phyloP scores from a whole-genome alignment of 2,113 vertebrate species.

The Recurvirostra avosetta region DNA sequence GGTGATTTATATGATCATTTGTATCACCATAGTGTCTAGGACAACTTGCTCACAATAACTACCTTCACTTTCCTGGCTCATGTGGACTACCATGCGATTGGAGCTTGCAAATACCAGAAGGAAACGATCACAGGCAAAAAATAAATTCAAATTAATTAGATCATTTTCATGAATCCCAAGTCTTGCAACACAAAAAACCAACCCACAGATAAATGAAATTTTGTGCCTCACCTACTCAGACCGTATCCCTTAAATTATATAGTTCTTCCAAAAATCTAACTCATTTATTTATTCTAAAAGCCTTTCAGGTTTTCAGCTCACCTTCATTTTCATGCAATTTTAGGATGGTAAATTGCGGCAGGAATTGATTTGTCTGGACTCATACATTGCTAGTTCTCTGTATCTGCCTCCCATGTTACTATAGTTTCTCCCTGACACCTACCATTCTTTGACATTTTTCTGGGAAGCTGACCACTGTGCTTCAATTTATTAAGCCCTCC shows the following conservation, averaged over 20 bases:
- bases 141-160: background rate
- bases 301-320: background rate
- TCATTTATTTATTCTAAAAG: background rate
- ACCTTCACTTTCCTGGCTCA: background rate
- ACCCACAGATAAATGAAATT: background rate
- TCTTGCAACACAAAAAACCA: background rate
- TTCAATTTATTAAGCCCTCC: constrained; percentile 27
- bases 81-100: background rate
- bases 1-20: background rate
- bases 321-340: background rate
- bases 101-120: background rate
- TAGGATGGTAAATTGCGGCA: background rate
- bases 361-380: constrained; percentile 34
- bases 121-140: background rate
- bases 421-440: constrained; percentile 7
- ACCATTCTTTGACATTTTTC: constrained; percentile 31
- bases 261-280: background rate
- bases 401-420: background rate
- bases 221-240: background rate
- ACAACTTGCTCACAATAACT: background rate
- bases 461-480: constrained; percentile 19
- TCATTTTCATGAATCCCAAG: background rate
- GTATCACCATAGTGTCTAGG: background rate
- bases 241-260: background rate
- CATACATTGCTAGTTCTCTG: background rate